Percentiles rank a stretch among this genome's conserved stretches.
These are phyloP conservation scores for Malachius bipustulatus DNA, from an alignment of 2,888 invertebrate species.

Conservation along the genomic window DNA sequence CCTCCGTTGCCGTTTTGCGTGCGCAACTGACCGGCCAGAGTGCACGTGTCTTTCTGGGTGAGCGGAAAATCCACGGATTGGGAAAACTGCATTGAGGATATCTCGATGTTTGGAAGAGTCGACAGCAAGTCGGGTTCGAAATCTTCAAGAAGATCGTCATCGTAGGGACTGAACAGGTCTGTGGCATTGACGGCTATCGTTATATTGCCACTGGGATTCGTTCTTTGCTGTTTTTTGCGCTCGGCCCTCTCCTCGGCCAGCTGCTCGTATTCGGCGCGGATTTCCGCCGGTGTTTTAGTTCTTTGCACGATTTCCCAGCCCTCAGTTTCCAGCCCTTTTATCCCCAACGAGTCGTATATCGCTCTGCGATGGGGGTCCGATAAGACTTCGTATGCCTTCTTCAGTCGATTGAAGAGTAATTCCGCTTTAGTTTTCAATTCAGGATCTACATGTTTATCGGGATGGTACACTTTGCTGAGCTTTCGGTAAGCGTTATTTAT, in stretches of 20 bases:
- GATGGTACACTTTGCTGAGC: conserved; percentile 88
- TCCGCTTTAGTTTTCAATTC: conserved; percentile 81
- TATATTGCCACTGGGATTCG: conserved; percentile 83
- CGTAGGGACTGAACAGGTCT: conserved; percentile 79
- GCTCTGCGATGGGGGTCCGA: conserved; percentile 88
- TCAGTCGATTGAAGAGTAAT: conserved; percentile 81
- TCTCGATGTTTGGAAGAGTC: conserved; percentile 63
- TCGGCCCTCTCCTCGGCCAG: conserved; percentile 76
- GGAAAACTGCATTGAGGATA: conserved; percentile 84
- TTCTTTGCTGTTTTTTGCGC: conserved; percentile 72
- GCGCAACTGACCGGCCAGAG: conserved; percentile 68
- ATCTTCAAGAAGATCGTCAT: too few species aligned
- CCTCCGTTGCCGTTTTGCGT: conserved; percentile 82
- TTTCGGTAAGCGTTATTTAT: conserved; percentile 88
- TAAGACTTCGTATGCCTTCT: conserved; percentile 91
- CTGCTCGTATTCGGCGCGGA: conserved; percentile 91
- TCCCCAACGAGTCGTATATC: conserved; percentile 86
- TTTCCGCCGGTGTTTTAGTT: conserved; percentile 88
- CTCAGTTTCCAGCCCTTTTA: conserved; percentile 82
- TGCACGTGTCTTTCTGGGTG: conserved; percentile 72
- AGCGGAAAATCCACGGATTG: conserved; percentile 91
- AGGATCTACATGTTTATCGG: conserved; percentile 87
- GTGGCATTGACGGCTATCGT: conserved; percentile 85
- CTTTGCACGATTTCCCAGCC: conserved; percentile 92
- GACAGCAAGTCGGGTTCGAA: conserved; percentile 21